phyloP scores from a whole-genome alignment of 2,113 vertebrate genomes.

The Gadus chalcogrammus region DNA sequence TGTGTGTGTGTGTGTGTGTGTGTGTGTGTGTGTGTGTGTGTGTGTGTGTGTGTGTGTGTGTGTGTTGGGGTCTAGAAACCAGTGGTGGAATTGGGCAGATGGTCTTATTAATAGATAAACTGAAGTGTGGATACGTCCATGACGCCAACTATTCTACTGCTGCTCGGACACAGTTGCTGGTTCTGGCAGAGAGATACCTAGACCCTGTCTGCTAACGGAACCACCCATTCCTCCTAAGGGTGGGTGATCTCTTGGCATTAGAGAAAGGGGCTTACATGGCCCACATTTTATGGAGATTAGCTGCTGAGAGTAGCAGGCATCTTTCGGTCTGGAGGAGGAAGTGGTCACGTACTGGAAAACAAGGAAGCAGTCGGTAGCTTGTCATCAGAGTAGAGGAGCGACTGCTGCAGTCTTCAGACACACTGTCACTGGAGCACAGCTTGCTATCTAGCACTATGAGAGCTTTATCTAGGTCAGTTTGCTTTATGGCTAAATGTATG shows the following conservation, averaged over 20 bases:
- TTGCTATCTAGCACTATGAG: too few relatives aligned
- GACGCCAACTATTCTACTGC: constrained; percentile 12
- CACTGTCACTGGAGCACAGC: background rate
- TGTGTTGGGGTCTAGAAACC: background rate
- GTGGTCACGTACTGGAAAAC: background rate
- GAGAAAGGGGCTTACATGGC: constrained; percentile 22
- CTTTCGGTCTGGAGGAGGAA: background rate
- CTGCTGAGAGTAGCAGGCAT: background rate
- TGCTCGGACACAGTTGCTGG: constrained; percentile 36
- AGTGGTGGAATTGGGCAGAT: constrained; percentile 25
- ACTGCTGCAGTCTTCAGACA: constrained; percentile 8
- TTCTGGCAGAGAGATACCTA: background rate
- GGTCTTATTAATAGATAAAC: constrained; percentile 48
- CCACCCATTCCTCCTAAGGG: too few relatives aligned
- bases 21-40: background rate
- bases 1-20: too few relatives aligned
- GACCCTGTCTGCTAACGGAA: too few relatives aligned
- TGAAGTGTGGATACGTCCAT: constrained; percentile 33
- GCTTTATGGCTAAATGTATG: too few relatives aligned
- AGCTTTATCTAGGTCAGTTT: too few relatives aligned
- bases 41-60: background rate
- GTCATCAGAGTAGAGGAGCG: background rate
- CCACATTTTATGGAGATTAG: constrained; percentile 39
- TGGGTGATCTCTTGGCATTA: constrained; percentile 8
- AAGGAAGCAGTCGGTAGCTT: background rate